Base-by-base conservation (phyloP, 2,797 vertebrate species). In the Psittacula echo region DNA sequence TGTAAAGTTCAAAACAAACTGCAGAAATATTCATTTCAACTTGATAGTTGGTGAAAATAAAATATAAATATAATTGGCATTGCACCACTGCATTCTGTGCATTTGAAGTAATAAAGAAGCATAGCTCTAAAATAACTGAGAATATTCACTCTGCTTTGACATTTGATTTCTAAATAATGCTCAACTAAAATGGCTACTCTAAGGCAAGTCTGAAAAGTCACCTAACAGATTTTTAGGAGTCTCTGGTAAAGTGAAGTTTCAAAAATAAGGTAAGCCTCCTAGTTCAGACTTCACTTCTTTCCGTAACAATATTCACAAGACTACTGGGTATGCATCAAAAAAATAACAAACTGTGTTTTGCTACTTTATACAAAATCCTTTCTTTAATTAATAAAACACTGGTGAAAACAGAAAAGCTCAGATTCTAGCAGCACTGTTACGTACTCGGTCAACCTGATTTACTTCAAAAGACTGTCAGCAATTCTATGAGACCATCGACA, bases 181-280 rank as follows among this genome's bases (percentile, higher is more conserved):
- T 82, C 23, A 61, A 23, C 37, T 93, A 93, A 95, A 94, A 96
- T 93, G 89, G 91, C 64, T 67, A 81, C 76, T 91, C 50, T 70
- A 48, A 81, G 47, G 32, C 76, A 88, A 90, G 70, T 39, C 60
- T 93, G 66, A 88, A 79, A 93, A 93, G 58, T 27, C 68, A 53
- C 5, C 41, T 30, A 67, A 70, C 6, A 87, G 72, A 48, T 78
- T 86, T 90, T 64, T 71, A 2, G 18, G 47, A 37, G 29, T 32
- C 61, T 32, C 34, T 47, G 30, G 42, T 75, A 47, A 89, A 85
- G 21, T 7, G 11, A 78, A 70, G 44, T 85, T 92, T 50, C 71
- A 90, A 91, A 88, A 76, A 61, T 30, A 74, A 89, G 24, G 50
- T 32, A 70, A 86, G 27, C 20, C 6, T 54, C 41, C 26, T 4